Evolutionary conservation across 2,797 vertebrate species (phyloP).

Genomic region (Steatocranus sp.): DNA sequence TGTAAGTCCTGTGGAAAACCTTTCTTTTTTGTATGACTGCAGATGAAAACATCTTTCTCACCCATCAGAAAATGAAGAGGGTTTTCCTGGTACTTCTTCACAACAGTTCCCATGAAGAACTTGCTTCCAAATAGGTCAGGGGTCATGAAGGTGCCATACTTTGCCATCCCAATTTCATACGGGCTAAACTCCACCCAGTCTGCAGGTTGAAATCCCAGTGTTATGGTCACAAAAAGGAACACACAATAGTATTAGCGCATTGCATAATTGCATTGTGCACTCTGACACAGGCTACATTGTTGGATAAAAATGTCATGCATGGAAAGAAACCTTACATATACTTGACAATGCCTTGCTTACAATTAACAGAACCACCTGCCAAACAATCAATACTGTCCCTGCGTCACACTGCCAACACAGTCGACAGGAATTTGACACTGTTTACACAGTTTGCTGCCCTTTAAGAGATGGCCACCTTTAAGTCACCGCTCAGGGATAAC

Average conservation of each 20-base stretch:
- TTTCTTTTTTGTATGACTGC: background rate
- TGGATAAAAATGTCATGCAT: no score
- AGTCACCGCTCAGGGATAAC: background rate
- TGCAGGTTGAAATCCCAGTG: slow-evolving; percentile 56
- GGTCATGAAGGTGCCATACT: slow-evolving; percentile 98
- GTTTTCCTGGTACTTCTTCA: slow-evolving; percentile 91
- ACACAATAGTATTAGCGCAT: background rate
- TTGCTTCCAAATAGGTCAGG: slow-evolving; percentile 96
- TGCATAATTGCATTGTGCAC: background rate
- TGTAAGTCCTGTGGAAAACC: background rate
- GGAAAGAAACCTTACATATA: background rate
- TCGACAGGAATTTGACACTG: background rate
- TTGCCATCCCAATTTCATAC: slow-evolving; percentile 98
- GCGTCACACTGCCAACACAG: background rate
- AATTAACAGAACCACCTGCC: background rate
- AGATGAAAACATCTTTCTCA: slow-evolving; percentile 49
- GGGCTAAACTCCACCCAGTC: slow-evolving; percentile 99
- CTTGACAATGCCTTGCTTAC: background rate
- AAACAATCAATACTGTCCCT: background rate
- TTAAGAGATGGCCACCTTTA: background rate
- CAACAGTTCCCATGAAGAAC: slow-evolving; percentile 96
- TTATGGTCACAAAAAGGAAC: background rate
- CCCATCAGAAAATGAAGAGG: slow-evolving; percentile 98
- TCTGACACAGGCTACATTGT: background rate
- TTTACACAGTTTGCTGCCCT: background rate